phyloP scores from a whole-genome alignment of 30 jellyfish, hydroid and myxozoan genomes.

The Chironex yamaguchii region DNA sequence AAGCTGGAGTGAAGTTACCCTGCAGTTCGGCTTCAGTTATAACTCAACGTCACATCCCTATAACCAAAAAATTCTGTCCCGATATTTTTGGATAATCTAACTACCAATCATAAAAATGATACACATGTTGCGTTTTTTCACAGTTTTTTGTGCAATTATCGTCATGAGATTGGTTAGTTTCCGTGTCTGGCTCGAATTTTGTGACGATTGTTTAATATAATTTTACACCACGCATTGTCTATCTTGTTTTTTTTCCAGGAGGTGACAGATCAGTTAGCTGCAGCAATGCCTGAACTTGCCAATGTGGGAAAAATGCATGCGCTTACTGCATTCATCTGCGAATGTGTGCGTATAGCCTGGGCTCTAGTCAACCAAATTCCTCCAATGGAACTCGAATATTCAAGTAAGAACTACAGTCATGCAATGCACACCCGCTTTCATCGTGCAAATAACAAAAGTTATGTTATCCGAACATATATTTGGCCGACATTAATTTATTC shows the following conservation, averaged over 20 bases:
- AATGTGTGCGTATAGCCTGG: conserved; percentile 95
- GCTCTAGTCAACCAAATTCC: conserved; percentile 89
- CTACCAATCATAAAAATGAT: too few relatives aligned
- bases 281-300: conserved; percentile 86
- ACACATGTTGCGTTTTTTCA: too few relatives aligned
- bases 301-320: conserved; percentile 76
- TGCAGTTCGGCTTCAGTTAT: too few relatives aligned
- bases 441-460: conserved; percentile 77
- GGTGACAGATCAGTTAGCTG: conserved; percentile 85
- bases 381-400: conserved; percentile 86
- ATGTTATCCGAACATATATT: conserved; percentile 72
- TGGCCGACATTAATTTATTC: conserved; percentile 95
- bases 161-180: too few relatives aligned
- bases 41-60: too few relatives aligned
- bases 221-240: too few relatives aligned
- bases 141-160: too few relatives aligned
- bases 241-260: conserved; percentile 63
- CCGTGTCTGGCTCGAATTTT: too few relatives aligned
- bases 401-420: conserved; percentile 71
- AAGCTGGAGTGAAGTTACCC: too few relatives aligned
- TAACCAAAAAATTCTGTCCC: too few relatives aligned
- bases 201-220: too few relatives aligned
- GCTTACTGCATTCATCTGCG: conserved; percentile 81
- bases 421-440: conserved; percentile 90
- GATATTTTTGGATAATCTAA: too few relatives aligned